Base-by-base conservation (phyloP, 2,113 vertebrate species). In the Colius striatus region DNA sequence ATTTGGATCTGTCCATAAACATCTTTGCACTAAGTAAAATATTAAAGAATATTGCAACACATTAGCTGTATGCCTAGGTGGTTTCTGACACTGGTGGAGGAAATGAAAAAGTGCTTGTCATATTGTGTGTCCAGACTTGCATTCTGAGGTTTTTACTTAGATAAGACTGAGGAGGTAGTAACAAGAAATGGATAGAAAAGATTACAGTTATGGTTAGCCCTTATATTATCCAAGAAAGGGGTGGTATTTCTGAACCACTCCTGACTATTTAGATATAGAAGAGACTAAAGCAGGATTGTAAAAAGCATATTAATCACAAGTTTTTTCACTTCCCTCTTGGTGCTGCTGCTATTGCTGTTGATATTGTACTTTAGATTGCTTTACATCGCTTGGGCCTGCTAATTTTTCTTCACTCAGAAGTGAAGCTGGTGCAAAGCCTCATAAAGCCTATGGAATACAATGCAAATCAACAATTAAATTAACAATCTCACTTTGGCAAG, bases 391-490 rank as follows among this genome's bases (percentile, higher is more conserved):
- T 83, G n/a, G 3, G 10, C 83, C 60, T 86, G 32, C 48, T 30
- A 53, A 0, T 88, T 93, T 68, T 85, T 66, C 30, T 79, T 92
- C 9, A 5, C n/a, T 71, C 3, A 0, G 30, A 27, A 93, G 25
- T 19, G 22, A 80, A 86, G 38, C 36, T 88, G 51, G 55, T 86
- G 38, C 68, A 70, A 67, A 86, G 38, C 48, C 77, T 92, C 10
- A 21, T 48, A 20, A 67, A 91, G 21, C 58, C 58, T 68, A 10
- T 82, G 84, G 48, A 95, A 68, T 66, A 61, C 34, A 61, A 12
- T 89, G 34, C 53, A 87, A 88, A 90, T 89, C 65, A 63, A 81
- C 77, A 84, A 29, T 67, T 84, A 53, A 83, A 92, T 93, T 90
- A 84, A 60, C 86, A 93, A 45, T 38, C 61, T 74, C 32, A 26